Percentiles rank a stretch among this genome's conserved stretches.
Evolutionary conservation across 1,140 invertebrate species (phyloP).

Genomic region (Semibalanus balanoides): DNA sequence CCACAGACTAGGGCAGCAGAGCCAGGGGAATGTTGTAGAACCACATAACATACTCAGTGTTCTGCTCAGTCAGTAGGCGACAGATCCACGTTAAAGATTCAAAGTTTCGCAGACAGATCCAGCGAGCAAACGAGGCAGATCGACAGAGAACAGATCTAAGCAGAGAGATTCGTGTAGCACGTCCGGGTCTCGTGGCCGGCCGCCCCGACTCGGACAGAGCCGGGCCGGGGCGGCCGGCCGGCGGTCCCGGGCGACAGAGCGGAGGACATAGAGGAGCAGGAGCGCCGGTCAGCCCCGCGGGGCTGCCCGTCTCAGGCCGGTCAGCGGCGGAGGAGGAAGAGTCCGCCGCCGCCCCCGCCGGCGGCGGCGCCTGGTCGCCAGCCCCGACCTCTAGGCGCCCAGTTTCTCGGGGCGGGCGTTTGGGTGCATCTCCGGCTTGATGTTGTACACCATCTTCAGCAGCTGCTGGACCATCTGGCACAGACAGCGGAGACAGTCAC

Average conservation of each 20-base stretch:
- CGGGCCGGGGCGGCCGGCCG: too few species aligned
- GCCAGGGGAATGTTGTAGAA: not conserved
- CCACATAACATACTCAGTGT: not conserved
- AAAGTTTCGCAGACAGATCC: not conserved
- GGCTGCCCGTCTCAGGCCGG: not conserved
- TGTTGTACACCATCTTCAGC: not conserved
- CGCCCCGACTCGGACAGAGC: too few species aligned
- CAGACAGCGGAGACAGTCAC: not conserved
- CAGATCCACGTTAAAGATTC: not conserved
- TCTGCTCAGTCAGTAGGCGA: too few species aligned
- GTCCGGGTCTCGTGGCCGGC: too few species aligned
- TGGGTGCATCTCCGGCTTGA: not conserved
- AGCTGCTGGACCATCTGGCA: slow-evolving; percentile 1
- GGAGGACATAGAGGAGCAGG: not conserved
- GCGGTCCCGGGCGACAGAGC: too few species aligned
- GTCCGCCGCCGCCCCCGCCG: too few species aligned
- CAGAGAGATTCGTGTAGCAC: not conserved
- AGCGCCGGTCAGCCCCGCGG: not conserved
- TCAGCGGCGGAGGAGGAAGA: too few species aligned
- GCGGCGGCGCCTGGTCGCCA: not conserved
- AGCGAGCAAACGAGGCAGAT: not conserved
- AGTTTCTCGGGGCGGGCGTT: not conserved
- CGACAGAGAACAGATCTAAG: not conserved
- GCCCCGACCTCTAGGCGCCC: not conserved
- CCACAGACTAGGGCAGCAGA: not conserved